phyloP scores from a whole-genome alignment of 1,140 invertebrate species.

The Drosophila seguyi region DNA sequence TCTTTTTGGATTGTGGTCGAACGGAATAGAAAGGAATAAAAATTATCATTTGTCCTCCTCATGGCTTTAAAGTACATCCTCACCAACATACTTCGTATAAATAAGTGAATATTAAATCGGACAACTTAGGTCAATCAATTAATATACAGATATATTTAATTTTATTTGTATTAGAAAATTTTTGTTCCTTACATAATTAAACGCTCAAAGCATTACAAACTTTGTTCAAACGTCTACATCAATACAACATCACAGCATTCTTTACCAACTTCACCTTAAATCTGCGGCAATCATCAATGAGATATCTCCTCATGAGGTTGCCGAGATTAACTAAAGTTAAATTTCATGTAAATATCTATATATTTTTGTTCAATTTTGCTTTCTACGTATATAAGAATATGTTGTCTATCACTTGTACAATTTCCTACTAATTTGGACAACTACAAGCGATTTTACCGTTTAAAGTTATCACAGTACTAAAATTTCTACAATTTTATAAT shows the following conservation, averaged over 20 bases:
- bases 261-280: not conserved
- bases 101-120: too few species aligned
- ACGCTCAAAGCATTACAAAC: not conserved
- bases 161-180: not conserved
- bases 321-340: too few species aligned
- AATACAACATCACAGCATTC: conserved; percentile 5
- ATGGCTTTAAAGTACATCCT: too few species aligned
- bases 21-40: too few species aligned
- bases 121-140: not conserved
- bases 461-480: conserved; percentile 10
- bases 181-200: not conserved
- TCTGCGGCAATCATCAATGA: not conserved
- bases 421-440: not conserved
- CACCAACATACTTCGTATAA: too few species aligned
- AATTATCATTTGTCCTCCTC: too few species aligned
- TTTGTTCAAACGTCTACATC: not conserved
- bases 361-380: not conserved
- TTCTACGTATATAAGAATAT: not conserved
- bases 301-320: not conserved
- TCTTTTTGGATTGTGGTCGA: too few species aligned
- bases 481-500: not conserved
- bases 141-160: not conserved
- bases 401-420: not conserved
- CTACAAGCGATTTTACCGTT: not conserved
- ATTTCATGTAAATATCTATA: not conserved